Evolutionary conservation across 1,140 invertebrate genomes (phyloP).

Genomic region (Apis cerana): DNA sequence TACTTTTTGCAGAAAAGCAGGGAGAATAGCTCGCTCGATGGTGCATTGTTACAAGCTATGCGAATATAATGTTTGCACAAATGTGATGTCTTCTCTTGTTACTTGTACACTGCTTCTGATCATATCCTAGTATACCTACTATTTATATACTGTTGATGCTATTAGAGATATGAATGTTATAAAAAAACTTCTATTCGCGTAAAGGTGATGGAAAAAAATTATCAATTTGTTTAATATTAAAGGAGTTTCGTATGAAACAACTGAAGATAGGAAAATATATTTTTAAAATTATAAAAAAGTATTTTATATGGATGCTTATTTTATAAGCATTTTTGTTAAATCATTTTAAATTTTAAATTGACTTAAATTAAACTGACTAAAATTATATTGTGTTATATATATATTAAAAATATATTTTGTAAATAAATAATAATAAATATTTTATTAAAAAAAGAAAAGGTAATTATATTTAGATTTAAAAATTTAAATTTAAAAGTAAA

Average conservation of each 20-base stretch:
- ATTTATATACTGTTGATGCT: background rate
- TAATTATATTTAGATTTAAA: too few species aligned
- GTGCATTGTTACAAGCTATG: constrained; percentile 1
- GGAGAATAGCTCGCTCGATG: background rate
- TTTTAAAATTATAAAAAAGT: too few species aligned
- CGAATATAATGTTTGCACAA: background rate
- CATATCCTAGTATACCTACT: background rate
- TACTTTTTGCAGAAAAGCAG: constrained; percentile 13
- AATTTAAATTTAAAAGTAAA: too few species aligned
- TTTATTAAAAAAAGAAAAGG: too few species aligned
- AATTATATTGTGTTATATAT: too few species aligned
- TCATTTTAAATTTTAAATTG: too few species aligned
- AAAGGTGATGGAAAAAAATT: background rate
- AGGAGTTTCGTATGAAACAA: background rate
- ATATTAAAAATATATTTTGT: too few species aligned
- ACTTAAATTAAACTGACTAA: too few species aligned
- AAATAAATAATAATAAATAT: too few species aligned
- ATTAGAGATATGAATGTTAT: background rate
- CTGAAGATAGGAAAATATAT: background rate
- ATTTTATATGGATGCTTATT: too few species aligned
- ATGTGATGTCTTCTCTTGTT: constrained; percentile 16
- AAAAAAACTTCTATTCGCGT: background rate
- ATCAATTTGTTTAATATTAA: background rate
- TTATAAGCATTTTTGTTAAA: too few species aligned
- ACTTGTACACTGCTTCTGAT: background rate